These are phyloP conservation scores for Phoenoteleia sp. DNA, from an alignment of 2,888 invertebrate genomes.

Conservation along the genomic window DNA sequence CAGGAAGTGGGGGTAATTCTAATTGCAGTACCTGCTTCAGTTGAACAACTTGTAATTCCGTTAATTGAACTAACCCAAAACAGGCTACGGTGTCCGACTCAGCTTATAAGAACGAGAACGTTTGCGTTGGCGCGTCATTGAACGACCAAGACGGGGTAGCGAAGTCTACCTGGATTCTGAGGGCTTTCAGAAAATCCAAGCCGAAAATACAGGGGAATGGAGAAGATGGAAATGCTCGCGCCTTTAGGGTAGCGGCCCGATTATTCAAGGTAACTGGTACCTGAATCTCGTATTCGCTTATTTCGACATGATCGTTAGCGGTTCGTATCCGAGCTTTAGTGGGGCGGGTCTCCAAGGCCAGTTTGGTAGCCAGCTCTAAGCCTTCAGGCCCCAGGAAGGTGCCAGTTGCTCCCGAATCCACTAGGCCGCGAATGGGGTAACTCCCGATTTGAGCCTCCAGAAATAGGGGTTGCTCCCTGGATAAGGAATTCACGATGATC, in stretches of 20 bases:
- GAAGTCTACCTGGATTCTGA: neutral
- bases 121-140: neutral
- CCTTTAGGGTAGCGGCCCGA: neutral
- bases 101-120: neutral
- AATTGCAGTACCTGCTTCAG: too few species aligned
- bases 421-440: neutral
- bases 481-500: neutral
- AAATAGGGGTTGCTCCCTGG: neutral
- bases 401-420: neutral
- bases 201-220: conserved; percentile 5
- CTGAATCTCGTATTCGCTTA: neutral
- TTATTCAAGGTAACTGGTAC: neutral
- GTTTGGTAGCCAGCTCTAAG: neutral
- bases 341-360: neutral
- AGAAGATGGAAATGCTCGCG: neutral
- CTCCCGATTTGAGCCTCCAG: neutral
- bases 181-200: neutral
- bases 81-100: too few species aligned
- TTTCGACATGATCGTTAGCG: neutral
- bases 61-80: too few species aligned
- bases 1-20: too few species aligned
- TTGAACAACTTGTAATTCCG: neutral
- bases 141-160: neutral
- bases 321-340: neutral
- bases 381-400: neutral